Percentiles rank a stretch among this genome's conserved stretches.
These are phyloP conservation scores for Pithys albifrons DNA, from an alignment of 2,113 vertebrate genomes.

Conservation along the genomic window DNA sequence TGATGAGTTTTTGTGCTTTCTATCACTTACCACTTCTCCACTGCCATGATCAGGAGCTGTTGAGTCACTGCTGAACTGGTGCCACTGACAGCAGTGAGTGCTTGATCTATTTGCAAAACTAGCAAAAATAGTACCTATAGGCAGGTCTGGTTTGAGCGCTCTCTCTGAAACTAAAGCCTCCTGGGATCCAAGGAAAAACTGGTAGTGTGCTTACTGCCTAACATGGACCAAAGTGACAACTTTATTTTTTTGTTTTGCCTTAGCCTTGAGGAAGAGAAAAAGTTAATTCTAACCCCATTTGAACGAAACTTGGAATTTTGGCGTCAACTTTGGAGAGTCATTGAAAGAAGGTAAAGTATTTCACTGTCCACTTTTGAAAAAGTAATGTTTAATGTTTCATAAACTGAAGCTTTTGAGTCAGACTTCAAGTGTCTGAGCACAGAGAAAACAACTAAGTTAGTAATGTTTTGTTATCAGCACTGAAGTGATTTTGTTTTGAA, in stretches of 20 bases:
- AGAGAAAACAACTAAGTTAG: not conserved
- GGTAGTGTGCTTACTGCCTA: not conserved
- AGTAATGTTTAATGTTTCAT: not conserved
- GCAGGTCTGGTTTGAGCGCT: not conserved
- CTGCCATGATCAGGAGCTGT: not conserved
- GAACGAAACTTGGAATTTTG: conserved; percentile 97
- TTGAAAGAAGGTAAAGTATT: conserved; percentile 88
- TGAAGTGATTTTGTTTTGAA: not conserved
- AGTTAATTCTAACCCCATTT: conserved; percentile 93
- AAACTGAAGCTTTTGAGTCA: not conserved
- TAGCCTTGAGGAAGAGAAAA: conserved; percentile 94
- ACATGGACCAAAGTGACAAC: fast-evolving
- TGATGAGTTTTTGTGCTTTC: not conserved
- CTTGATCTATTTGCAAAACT: not conserved
- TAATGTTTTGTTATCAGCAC: not conserved
- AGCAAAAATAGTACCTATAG: not conserved
- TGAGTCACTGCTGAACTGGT: not conserved
- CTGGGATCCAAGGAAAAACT: not conserved
- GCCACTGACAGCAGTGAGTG: not conserved
- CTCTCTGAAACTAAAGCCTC: not conserved
- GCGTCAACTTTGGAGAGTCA: conserved; percentile 98
- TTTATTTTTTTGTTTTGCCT: not conserved
- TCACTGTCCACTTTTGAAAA: not conserved
- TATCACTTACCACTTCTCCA: not conserved
- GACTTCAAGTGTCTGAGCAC: not conserved